Base-by-base conservation (phyloP, 35 echinoderm and acorn worm genomes). In the Lytechinus pictus region DNA sequence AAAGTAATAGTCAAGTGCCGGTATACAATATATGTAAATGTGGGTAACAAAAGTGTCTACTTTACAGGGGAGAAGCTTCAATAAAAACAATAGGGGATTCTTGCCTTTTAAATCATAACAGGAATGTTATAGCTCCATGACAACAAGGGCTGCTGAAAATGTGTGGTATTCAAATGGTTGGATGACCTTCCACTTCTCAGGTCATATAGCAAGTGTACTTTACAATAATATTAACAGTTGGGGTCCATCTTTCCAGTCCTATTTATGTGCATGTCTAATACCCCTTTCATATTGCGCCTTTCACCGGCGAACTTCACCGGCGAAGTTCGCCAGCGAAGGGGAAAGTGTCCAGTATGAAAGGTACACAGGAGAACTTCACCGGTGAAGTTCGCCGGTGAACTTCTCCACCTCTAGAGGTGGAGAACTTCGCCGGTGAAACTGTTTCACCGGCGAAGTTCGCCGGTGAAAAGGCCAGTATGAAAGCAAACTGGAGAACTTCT, bases 141-240 rank as follows among this genome's bases (percentile, higher is more conserved):
- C 88, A 90, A 90, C 88, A 90, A 4, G 52, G 88, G 33, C 29
- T 52, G 33, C 29, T 52, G 88, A 52, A 90, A 52, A 90, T 90
- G 88, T 90, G 88, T 33, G 88, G 88, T 90, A 90, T 90, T 90
- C 88, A 54, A 19, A 90, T 28, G 29, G 88, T 21, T 12, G n/a
- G 28, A 90, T 90, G 88, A 90, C 88, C 88, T 90, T 54, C 88
- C 88, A 90, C n/a, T 90, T 44, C 29, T 90, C 27, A 33, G 88
- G 88, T 90, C 88, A 90, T 44, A 90, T 79, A 79, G 19, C 66
- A 79, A 79, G 66, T 24, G 66, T 24, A 79, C 66, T 79, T 79
- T 79, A 79, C 66, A 79, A 79, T 79, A n/a, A 79, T 79, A 79
- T 24, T 44, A 79, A 79, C 66, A 79, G 66, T 79, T 79, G 66